Evolutionary conservation across 1,140 invertebrate genomes (phyloP), one percentile per base, ranked within the genome.

Genomic region (Hylyphantes graminicola): DNA sequence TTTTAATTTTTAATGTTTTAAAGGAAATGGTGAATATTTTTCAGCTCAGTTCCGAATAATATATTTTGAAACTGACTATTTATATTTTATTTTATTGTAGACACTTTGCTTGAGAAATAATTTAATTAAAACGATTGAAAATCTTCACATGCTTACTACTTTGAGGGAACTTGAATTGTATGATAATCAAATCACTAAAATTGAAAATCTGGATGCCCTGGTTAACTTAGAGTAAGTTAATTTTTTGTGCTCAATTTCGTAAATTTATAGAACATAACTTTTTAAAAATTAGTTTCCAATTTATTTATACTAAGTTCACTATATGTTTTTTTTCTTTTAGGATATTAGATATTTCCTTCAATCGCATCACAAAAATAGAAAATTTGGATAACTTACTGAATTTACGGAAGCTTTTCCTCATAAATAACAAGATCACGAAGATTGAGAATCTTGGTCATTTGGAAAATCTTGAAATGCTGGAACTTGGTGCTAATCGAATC

Each of bases 401-500:
- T 80, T 90, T 99, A 85, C 92, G 94, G 86, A 98, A 96, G 88
- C 89, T 99, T 0, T 99, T 93, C 90, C 90, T 99, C 17, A 95
- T 96, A 72, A 96, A 97, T 12, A 99, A 99, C 90, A 97, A 94
- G 90, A 96, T 99, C 48, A 89, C 90, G 0, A 94, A 94, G 89
- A 99, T 99, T 86, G 94, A 99, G 90, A 98, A 99, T 92, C 86
- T 99, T 15, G 92, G 93, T 59, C 93, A 95, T 89, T 90, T 98
- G 21, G 92, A 92, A 7, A 93, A 95, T 75, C 91, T 99, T 11
- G 93, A 93, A 63, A 92, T 96, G 89, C 89, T 99, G 21, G 98
- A 99, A 90, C 90, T 99, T 54, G 98, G 98, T 0, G 96, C 98
- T 87, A 99, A 99, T 90, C 95, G 94, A 90, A 95, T 99, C 86